Conservation (phyloP, 1,140 invertebrate species). For the Ladona fulva region DNA sequence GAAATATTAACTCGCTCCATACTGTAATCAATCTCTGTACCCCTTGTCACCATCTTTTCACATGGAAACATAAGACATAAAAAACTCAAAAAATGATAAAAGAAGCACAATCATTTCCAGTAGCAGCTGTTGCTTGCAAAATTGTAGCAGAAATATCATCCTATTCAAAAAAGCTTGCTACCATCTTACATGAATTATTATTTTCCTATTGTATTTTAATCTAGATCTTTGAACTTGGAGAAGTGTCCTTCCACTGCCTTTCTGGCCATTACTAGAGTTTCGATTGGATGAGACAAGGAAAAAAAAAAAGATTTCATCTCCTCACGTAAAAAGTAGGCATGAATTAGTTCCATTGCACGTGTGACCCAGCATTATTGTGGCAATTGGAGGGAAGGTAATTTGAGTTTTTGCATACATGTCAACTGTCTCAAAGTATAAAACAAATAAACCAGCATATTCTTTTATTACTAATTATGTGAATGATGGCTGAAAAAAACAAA, state of each 20-base stretch:
- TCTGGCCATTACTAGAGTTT: conserved; percentile 3
- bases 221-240: conserved; percentile 9
- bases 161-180: conserved; percentile 1
- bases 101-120: conserved; percentile 3
- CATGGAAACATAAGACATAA: conserved; percentile 10
- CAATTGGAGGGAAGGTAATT: conserved; percentile 11
- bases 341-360: not conserved
- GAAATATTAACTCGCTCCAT: not conserved
- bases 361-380: conserved; percentile 11
- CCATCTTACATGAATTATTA: conserved; percentile 13
- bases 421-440: not conserved
- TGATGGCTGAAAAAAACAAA: not conserved
- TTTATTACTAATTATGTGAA: conserved; percentile 9
- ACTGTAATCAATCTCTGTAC: not conserved
- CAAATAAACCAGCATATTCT: not conserved
- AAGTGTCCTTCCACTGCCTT: conserved; percentile 15
- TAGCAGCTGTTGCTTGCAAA: conserved; percentile 12
- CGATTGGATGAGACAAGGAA: not conserved
- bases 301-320: not conserved
- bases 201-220: conserved; percentile 13
- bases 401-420: not conserved
- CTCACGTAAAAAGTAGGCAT: conserved; percentile 6
- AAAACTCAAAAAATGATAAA: conserved; percentile 1
- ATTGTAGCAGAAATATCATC: not conserved
- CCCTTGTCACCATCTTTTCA: conserved; percentile 1